Conservation (phyloP, 2,797 vertebrate species). For the Poliocrania exsul region DNA sequence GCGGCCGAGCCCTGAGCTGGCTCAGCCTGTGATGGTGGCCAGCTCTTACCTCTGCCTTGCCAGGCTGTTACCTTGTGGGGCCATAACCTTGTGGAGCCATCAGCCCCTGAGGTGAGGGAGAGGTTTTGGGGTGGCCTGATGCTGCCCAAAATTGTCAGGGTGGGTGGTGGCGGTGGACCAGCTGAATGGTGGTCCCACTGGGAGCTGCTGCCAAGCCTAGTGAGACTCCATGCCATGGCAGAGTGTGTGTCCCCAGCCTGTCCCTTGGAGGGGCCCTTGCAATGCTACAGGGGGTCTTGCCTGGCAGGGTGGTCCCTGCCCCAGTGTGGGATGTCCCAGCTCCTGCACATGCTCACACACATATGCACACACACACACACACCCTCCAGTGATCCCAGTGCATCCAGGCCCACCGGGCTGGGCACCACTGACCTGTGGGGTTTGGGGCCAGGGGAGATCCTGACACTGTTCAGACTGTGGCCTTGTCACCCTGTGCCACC, state of each 20-base stretch:
- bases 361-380: neutral
- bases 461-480: neutral
- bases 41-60: neutral
- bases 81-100: neutral
- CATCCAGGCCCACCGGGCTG: accelerated
- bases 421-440: accelerated
- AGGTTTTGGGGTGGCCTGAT: no score
- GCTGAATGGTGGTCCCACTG: no score
- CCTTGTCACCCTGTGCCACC: neutral
- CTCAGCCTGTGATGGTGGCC: neutral
- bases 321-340: neutral
- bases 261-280: neutral
- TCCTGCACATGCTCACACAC: neutral
- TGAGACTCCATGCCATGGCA: neutral
- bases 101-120: neutral
- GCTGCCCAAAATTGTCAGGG: neutral
- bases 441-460: neutral
- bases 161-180: no score
- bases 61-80: accelerated
- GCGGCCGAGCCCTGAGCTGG: accelerated
- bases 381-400: neutral
- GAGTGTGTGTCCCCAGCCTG: neutral
- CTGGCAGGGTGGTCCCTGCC: neutral
- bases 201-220: neutral
- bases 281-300: accelerated